phyloP scores from a whole-genome alignment of 2,888 invertebrate species.

The Lysandra bellargus region DNA sequence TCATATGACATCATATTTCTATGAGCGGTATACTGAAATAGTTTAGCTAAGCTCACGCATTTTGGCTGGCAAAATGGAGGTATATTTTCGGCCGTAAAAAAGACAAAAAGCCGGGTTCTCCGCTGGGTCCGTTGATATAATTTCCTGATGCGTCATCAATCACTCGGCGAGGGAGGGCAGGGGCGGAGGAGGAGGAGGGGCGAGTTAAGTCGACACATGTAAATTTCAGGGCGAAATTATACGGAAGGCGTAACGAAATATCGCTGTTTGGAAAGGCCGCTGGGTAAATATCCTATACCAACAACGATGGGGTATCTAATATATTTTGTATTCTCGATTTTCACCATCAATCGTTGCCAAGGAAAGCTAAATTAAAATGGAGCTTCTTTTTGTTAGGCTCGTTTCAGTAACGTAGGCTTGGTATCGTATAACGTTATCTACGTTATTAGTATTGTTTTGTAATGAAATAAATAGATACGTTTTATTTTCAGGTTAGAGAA shows the following conservation, averaged over 20 bases:
- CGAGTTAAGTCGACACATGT: constrained; percentile 77
- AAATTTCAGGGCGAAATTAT: constrained; percentile 72
- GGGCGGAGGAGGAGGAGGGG: constrained; percentile 53
- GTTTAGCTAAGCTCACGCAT: constrained; percentile 32
- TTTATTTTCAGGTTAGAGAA: no score
- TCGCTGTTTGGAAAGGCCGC: constrained; percentile 40
- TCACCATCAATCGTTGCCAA: constrained; percentile 10
- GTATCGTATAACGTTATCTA: no score
- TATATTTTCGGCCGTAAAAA: constrained; percentile 17
- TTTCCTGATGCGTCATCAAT: constrained; percentile 72
- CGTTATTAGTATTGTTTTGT: no score
- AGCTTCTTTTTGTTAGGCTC: background rate
- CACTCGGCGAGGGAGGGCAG: constrained; percentile 62
- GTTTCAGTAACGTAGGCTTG: no score
- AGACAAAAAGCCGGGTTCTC: constrained; percentile 41
- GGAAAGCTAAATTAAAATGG: background rate
- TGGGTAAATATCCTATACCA: constrained; percentile 30
- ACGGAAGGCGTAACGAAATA: constrained; percentile 54
- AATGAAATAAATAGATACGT: no score
- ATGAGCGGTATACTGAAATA: background rate
- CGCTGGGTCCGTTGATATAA: constrained; percentile 53
- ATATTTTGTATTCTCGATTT: background rate
- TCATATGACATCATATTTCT: background rate
- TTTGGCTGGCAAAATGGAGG: constrained; percentile 7
- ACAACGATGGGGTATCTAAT: constrained; percentile 21